Evolutionary conservation across 2,888 invertebrate species (phyloP).

Genomic region (Molorchus minor): DNA sequence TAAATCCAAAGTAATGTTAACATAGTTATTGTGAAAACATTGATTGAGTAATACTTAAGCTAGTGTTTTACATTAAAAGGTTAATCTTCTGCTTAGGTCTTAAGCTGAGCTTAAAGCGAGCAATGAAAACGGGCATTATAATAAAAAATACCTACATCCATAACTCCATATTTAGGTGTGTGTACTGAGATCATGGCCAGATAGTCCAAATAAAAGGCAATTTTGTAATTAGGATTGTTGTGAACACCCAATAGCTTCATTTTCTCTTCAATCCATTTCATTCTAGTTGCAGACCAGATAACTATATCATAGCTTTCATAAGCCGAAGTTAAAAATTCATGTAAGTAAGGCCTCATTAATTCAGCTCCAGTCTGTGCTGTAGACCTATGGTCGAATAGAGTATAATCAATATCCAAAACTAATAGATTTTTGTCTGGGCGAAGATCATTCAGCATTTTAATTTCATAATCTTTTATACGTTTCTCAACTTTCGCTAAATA

Average conservation of each 20-base stretch:
- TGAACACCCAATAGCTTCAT: constrained; percentile 92
- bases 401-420: constrained; percentile 96
- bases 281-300: constrained; percentile 98
- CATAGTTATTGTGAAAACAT: too few relatives aligned
- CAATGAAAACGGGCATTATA: not conserved
- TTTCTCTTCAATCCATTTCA: constrained; percentile 99
- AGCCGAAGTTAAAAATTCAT: constrained; percentile 89
- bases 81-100: too few relatives aligned
- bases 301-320: constrained; percentile 95
- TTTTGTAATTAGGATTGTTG: constrained; percentile 84
- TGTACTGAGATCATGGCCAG: constrained; percentile 96
- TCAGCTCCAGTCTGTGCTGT: constrained; percentile 86
- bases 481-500: constrained; percentile 85
- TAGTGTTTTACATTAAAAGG: too few relatives aligned
- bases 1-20: too few relatives aligned
- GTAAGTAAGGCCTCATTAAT: constrained; percentile 93
- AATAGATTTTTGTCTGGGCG: constrained; percentile 87
- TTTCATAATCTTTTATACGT: constrained; percentile 83
- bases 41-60: too few relatives aligned
- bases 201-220: constrained; percentile 91
- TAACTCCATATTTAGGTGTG: constrained; percentile 88
- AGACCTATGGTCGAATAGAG: constrained; percentile 94
- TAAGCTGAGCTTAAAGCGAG: too few relatives aligned
- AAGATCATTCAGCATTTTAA: constrained; percentile 82
- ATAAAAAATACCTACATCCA: constrained; percentile 73